Evolutionary conservation across 2,888 invertebrate species (phyloP), one percentile per base, ranked within the genome.

Genomic region (Halictus ligatus): DNA sequence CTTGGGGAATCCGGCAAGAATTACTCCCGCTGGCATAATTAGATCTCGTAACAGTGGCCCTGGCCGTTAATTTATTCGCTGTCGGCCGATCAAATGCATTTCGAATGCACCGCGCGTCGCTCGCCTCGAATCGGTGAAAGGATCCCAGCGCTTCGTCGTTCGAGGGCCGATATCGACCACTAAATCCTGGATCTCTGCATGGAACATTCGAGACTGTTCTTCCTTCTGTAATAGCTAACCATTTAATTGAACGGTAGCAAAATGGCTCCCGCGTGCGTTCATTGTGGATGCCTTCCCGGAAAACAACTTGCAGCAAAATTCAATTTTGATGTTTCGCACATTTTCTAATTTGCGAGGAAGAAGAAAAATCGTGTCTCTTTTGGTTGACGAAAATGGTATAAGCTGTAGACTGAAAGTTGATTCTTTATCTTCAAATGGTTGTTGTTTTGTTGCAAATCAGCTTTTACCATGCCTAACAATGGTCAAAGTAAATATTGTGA

Each of bases 1-100:
- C 83, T 46, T 79, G 72, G 75, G 80, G 85, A 86, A 88, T 91
- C 91, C 78, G 83, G 73, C 84, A 72, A 71, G 76, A 88, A 88
- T 88, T 77, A 78, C 82, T 78, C 80, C 78, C 80, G 82, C 71
- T 43, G 67, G 81, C 80, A 78, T 86, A 89, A 90, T 78, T 85
- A 86, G 80, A 90, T 86, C 86, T 84, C 71, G 80, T 71, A 71
- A 72, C 77, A 71, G 78, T 25, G 82, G 76, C 76, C 80, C 71
- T 88, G 83, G 81, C 77, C 81, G 86, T 35, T 78, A 69, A 81
- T 81, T 90, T 78, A 78, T 85, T 74, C 80, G 46, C 29, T 60
- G 64, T 58, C 21, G 43, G 6, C 35, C 72, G 76, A 76, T 85
- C 78, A 71, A 78, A 60, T 78, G 25, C 18, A 15, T 75, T 69